Evolutionary conservation across 2,797 vertebrate genomes (phyloP), one percentile per base, ranked within the genome.

Genomic region (Cyprinodon diabolis): DNA sequence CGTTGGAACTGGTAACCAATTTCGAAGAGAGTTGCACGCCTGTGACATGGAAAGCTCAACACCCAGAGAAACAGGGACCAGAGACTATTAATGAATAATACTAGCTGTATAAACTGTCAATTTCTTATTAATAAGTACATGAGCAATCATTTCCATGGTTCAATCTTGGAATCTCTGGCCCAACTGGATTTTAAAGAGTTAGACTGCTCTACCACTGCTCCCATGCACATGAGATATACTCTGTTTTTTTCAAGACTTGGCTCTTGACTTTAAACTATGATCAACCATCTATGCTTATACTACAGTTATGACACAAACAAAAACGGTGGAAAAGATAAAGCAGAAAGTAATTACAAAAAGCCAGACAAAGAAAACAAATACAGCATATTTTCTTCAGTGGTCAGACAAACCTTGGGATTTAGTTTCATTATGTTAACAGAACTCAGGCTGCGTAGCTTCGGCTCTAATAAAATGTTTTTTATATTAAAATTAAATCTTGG

Each of bases 401-500:
- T 71, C 58, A 54, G 35, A 69, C 4, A 25, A 69, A 30, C 14
- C 9, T 43, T 48, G 25, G 74, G 54, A 72, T 23, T 65, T 81
- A 14, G 71, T n/a, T 71, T 63, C 25, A 75, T 23, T 63, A 25
- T 63, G 30, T 47, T 35, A 66, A 9, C 43, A 51, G 47, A 30
- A 49, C 56, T 60, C 43, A 72, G 15, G 55, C 66, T 63, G 75
- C 40, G 35, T 54, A 11, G 19, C 19, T 30, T 70, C 35, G 68
- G 23, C 48, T 17, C 52, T 70, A 63, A 68, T 76, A 52, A 74
- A 57, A n/a, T n/a, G 13, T 49, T 68, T 30, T 65, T 75, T 60
- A 68, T 70, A 70, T 70, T 83, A 48, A 74, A 78, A 71, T n/a
- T 51, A 35, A 48, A 76, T 66, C 4, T 71, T 52, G 6, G 63